Evolutionary conservation across 2,888 invertebrate species (phyloP), one percentile per base, ranked within the genome.

Genomic region (Trichopoda pennipes): DNA sequence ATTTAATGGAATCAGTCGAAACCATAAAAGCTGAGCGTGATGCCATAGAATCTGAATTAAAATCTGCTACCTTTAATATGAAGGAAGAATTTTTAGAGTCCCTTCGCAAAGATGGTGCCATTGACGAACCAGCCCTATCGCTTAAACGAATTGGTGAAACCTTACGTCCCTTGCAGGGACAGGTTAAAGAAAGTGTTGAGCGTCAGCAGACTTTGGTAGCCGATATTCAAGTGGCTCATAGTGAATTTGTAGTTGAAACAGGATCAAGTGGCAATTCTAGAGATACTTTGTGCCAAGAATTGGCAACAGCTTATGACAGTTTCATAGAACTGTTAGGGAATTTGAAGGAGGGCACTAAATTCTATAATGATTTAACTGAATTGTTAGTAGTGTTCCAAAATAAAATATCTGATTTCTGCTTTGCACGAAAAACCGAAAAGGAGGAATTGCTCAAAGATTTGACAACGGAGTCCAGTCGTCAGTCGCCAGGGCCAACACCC

Each of bases 341-440:
- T 92, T 93, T 99, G 84, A 94, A 95, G 88, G 99, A 99, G 92
- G 99, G 99, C 84, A 96, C 96, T 78, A 99, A 99, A 93, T 99
- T 99, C 92, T 96, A 97, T 92, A 97, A 97, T 90, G 96, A 97
- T 92, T 93, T 97, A 84, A 97, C 97, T n/a, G 95, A 98, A 93
- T 92, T 99, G 87, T 92, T 99, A 89, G 95, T 99, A 19, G 95
- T 95, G 75, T 97, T 98, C 92, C 99, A 99, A 93, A 98, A 96
- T 92, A 99, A 99, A 92, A 97, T 99, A 81, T 95, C 96, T 9
- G 99, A 99, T 92, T 99, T 96, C 92, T 98, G 98, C 91, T 99
- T 99, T 92, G 99, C 99, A 49, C 95, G 99, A 42, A 98, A 98
- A 92, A 99, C 99, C 0, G 99, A 99, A 92, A 99, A 99, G 91